phyloP scores from a whole-genome alignment of 2,797 vertebrate species.

The Caiman crocodilus region DNA sequence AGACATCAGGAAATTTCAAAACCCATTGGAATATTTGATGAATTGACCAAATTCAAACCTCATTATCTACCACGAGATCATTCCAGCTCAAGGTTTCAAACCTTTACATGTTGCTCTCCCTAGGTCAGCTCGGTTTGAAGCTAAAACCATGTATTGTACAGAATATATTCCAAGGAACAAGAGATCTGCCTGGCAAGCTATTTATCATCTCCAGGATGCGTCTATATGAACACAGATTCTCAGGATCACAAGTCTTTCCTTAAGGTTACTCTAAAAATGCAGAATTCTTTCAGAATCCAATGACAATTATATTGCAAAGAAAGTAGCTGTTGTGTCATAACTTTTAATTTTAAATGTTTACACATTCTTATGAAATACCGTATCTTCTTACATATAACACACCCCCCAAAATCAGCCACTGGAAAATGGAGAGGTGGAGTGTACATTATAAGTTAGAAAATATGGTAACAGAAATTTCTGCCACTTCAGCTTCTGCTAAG shows the following conservation, averaged over 20 bases:
- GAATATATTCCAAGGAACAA: conserved; percentile 81
- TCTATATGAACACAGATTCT: conserved; percentile 81
- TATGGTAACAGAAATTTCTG: neutral
- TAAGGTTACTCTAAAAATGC: conserved; percentile 59
- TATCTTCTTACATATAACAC: no score
- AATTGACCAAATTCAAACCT: conserved; percentile 85
- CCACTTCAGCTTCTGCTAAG: neutral
- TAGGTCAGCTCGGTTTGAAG: conserved; percentile 76
- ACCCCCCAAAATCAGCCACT: no score
- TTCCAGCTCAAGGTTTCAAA: conserved; percentile 81
- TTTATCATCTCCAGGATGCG: conserved; percentile 80
- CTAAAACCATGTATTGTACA: conserved; percentile 79
- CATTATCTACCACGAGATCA: conserved; percentile 83
- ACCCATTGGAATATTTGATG: conserved; percentile 82
- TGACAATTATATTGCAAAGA: conserved; percentile 57
- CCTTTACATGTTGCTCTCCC: conserved; percentile 56
- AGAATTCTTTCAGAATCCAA: neutral
- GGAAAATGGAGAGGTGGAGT: no score
- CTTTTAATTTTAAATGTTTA: neutral
- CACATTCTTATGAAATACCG: neutral
- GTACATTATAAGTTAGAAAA: no score
- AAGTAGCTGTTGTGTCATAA: conserved; percentile 77
- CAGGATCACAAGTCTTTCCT: conserved; percentile 86
- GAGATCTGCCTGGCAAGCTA: conserved; percentile 83
- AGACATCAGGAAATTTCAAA: conserved; percentile 78